Evolutionary conservation across 92 coral and sea anemone genomes (phyloP), one percentile per base, ranked within the genome.

Genomic region (Blastomussa wellsi): DNA sequence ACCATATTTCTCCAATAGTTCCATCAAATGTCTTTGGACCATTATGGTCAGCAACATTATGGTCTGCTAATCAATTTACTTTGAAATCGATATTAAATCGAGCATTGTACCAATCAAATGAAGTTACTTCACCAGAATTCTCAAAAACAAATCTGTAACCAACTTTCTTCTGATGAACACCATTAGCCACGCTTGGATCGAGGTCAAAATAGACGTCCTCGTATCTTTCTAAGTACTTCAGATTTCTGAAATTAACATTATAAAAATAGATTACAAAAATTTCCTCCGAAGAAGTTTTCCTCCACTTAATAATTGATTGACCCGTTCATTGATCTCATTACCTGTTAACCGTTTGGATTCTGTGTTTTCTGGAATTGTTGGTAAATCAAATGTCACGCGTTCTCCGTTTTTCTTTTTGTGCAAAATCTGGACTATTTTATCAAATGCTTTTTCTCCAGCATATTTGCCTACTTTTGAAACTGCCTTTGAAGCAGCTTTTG

Each of bases 21-120:
- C 72, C 72, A 62, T 79, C 59, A 2, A 79, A 72, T 2, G 59
- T 79, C 2, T 67, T 5, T n/a, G n/a, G n/a, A 53, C 83, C 71
- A 60, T 79, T 79, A 16, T 65, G 76, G 20, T 60, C 88, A 84
- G 76, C 74, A 3, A 17, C 62, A 29, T 62, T 64, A 2, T 57
- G 16, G 57, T 31, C 70, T 29, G 57, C 39, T 3, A 39, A 7
- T 33, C n/a, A 5, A 9, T 41, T 37, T 31, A 59, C 81, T 16
- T 84, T 76, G 16, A 84, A 60, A 74, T 73, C 73, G 26, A 74
- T 57, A 67, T 10, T 31, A 5, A 73, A 12, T 1, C 87, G 53
- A 14, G 72, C 31, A 44, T 83, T 83, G 26, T n/a, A 83, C 87
- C 87, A 83, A 83, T 83, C 87, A 74, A 84, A 76, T 0, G 88